Evolutionary conservation across 1,140 invertebrate genomes (phyloP), one percentile per base, ranked within the genome.

Genomic region (Drosophila paulistorum): DNA sequence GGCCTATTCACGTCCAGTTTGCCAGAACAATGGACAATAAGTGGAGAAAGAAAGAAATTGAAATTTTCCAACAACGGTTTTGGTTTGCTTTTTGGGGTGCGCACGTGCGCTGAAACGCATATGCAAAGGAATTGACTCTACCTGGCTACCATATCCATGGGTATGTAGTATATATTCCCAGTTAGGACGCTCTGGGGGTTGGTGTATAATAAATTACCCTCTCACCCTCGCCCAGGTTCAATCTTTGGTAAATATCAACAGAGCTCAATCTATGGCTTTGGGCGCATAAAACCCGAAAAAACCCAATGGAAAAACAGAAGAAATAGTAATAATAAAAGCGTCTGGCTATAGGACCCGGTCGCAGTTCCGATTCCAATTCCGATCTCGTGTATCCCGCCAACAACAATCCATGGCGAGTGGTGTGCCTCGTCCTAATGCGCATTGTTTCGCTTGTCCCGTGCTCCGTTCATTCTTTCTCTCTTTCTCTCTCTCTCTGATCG

Each of bases 221-320:
- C 45, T 68, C 66, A 62, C 67, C 65, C 65, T 77, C 74, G 39
- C 30, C 13, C n/a, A 13, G 66, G 1, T 37, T 17, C 48, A 39
- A 65, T 64, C 63, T 42, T 41, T 39, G 35, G 54, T 37, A 60
- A 70, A 77, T 48, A 48, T 74, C 67, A 71, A 71, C 68, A 78
- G 70, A 75, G 30, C 45, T 63, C 66, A 74, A 74, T 68, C 70
- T 66, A 66, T 72, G 64, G 65, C 64, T 74, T 74, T 65, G 61
- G 63, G 71, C 61, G 71, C 51, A 58, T 48, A 74, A 69, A 63
- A 64, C 68, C 64, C 26, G 2, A 30, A 65, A 68, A 17, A 48
- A 48, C 7, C 30, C 30, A 30, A 30, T 30, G 30, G 30, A 48
- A 48, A 7, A 48, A 48, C 1, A 48, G 17, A 45, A 45, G 42